Evolutionary conservation across 2,888 invertebrate species (phyloP), one percentile per base, ranked within the genome.

Genomic region (Drosophila percnosoma): DNA sequence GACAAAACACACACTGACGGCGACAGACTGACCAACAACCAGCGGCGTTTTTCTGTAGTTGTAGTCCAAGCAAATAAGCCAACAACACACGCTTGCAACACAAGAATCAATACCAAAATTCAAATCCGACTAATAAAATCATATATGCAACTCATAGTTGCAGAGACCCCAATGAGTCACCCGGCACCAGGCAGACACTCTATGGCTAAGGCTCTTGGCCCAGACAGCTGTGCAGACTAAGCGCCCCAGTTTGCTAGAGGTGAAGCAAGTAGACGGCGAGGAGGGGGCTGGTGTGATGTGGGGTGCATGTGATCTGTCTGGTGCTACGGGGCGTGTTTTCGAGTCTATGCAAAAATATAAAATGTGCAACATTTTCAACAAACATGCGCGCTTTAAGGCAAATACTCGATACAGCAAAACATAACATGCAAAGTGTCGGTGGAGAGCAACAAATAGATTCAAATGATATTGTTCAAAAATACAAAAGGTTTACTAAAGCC

Each of bases 41-140:
- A 80, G 82, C 90, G 89, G 90, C 89, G 89, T 77, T 85, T 85
- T 71, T 75, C 15, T 82, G 77, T 82, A 73, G 63, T 85, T 73
- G 70, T 62, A 76, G 68, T 79, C 55, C 52, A 65, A 62, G 42
- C 73, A 55, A 52, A 64, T 34, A 53, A 63, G 58, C 42, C 58
- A 76, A 74, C 42, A 45, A n/a, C 68, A 70, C n/a, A 57, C 58
- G 67, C 58, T 55, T 55, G 55, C 55, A 55, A 57, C 57, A 40
- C 42, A 69, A 68, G 71, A 71, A 70, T 57, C 51, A 49, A 65
- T 55, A 59, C 45, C 34, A 68, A 68, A 68, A 68, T 68, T 68
- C 68, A 68, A 62, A 62, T 51, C 40, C 68, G 33, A 82, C 90
- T 89, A 91, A 91, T 91, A 91, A 91, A 91, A 91, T 91, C 90